Percentiles rank a stretch among this genome's conserved stretches.
Evolutionary conservation across 2,797 vertebrate genomes (phyloP).

Genomic region (Dryobates pubescens): DNA sequence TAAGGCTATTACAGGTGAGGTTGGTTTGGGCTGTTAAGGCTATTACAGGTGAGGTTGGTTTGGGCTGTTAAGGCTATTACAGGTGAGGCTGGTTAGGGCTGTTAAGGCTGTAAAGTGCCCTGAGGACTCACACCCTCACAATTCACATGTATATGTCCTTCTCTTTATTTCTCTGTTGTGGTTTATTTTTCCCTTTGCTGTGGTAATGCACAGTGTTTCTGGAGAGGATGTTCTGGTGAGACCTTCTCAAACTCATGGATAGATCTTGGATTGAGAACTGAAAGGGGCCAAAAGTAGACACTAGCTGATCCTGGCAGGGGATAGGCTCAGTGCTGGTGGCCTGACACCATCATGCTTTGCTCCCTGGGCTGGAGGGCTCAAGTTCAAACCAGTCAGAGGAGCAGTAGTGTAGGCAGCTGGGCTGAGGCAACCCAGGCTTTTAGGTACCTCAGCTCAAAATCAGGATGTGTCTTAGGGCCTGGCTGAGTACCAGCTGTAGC

Average conservation of each 20-base stretch:
- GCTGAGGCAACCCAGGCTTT: not conserved
- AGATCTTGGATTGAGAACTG: not conserved
- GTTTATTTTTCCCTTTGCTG: not conserved
- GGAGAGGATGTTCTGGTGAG: not conserved
- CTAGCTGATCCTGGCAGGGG: not conserved
- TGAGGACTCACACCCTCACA: not conserved
- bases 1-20: too few relatives aligned
- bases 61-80: not conserved
- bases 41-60: too few relatives aligned
- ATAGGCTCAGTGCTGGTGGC: not conserved
- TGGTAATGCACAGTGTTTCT: not conserved
- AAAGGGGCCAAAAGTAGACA: not conserved
- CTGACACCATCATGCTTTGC: not conserved
- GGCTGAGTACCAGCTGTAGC: not conserved
- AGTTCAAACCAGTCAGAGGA: not conserved
- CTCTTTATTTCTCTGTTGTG: not conserved
- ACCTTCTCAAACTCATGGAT: not conserved
- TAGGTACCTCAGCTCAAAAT: not conserved
- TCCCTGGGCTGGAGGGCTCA: not conserved
- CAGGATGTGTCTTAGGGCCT: accelerated
- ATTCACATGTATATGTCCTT: not conserved
- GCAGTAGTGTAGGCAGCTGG: not conserved
- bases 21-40: not conserved
- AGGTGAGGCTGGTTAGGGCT: too few relatives aligned
- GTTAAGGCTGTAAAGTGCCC: not conserved